Percentiles rank a stretch among this genome's conserved stretches.
phyloP scores from a whole-genome alignment of 2,797 vertebrate species.

The Tenualosa thibaudeaui region DNA sequence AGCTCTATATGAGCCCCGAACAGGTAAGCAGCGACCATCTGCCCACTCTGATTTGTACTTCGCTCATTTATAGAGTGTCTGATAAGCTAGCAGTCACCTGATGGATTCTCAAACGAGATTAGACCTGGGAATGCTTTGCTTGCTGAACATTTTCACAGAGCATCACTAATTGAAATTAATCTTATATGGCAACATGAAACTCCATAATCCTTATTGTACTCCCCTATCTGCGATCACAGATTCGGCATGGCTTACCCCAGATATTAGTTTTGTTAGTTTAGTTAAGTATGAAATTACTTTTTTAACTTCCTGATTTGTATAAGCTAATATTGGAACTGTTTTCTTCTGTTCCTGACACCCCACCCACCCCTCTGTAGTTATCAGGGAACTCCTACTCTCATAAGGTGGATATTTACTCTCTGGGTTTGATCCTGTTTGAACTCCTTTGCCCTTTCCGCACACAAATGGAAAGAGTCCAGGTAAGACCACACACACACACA shows the following conservation, averaged over 20 bases:
- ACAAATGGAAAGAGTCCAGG: conserved; percentile 96
- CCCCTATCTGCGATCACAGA: no score
- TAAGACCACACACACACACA: conserved; percentile 62
- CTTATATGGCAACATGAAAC: no score
- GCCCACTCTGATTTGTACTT: neutral
- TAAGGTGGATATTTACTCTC: conserved; percentile 98
- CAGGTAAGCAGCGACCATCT: conserved; percentile 76
- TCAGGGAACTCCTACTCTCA: conserved; percentile 96
- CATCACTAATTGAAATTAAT: no score
- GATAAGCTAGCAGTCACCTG: no score
- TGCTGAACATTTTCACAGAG: no score
- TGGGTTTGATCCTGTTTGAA: conserved; percentile 97
- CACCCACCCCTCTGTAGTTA: conserved; percentile 71
- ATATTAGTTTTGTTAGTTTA: no score
- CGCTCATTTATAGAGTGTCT: no score
- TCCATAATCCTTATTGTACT: no score
- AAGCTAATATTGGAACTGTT: neutral
- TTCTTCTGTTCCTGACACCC: neutral
- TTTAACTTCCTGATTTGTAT: neutral
- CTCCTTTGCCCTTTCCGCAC: conserved; percentile 93
- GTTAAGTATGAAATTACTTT: no score
- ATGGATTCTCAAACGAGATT: no score
- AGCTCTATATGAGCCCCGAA: conserved; percentile 99
- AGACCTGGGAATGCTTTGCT: no score
- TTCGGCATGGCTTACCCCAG: no score